Conservation (phyloP, 2,888 invertebrate species). For the Carabus problematicus region DNA sequence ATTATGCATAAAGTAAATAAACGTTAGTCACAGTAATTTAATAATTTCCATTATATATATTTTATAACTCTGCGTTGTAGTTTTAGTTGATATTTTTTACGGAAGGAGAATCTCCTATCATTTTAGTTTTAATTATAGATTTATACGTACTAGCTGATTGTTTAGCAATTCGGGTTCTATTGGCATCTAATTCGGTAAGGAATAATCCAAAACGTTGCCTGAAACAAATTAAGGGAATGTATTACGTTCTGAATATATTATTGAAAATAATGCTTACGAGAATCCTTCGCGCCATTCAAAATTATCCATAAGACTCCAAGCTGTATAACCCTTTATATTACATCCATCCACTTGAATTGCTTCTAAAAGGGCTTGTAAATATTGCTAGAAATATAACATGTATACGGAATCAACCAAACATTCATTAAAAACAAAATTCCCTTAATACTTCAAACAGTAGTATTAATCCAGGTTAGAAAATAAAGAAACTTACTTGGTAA, state of each 20-base stretch:
- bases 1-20: too few relatives aligned
- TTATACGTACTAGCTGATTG: not conserved
- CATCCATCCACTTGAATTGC: slow-evolving; percentile 66
- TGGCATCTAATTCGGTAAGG: not conserved
- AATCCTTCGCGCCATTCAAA: slow-evolving; percentile 82
- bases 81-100: too few relatives aligned
- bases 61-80: too few relatives aligned
- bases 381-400: slow-evolving; percentile 51
- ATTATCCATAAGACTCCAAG: slow-evolving; percentile 83
- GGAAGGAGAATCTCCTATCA: not conserved
- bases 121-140: slow-evolving; percentile 1
- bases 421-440: not conserved
- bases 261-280: slow-evolving; percentile 62
- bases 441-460: not conserved
- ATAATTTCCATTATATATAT: too few relatives aligned
- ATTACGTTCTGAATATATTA: not conserved
- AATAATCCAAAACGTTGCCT: slow-evolving; percentile 11
- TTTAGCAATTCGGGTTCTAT: not conserved
- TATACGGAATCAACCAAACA: not conserved
- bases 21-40: too few relatives aligned
- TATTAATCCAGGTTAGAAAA: not conserved
- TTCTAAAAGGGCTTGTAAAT: slow-evolving; percentile 59
- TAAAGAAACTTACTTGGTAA: slow-evolving; percentile 3
- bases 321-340: slow-evolving; percentile 70
- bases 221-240: not conserved